Percentiles rank a stretch among this genome's conserved stretches.
phyloP scores from a whole-genome alignment of 2,797 vertebrate species.

The Rallus crepitans region DNA sequence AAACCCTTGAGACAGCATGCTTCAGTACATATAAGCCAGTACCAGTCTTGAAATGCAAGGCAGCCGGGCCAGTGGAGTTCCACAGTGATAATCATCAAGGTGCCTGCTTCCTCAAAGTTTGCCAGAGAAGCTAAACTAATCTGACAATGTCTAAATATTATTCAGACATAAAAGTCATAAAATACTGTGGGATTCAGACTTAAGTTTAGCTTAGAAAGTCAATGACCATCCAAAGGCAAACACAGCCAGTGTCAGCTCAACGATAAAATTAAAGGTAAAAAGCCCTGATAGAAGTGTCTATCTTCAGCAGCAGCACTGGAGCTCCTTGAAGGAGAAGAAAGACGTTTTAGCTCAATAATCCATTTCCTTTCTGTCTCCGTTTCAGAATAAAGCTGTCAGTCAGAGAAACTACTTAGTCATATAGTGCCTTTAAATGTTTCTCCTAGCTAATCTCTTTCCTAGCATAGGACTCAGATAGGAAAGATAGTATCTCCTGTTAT shows the following conservation, averaged over 20 bases:
- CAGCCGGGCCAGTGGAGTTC: background rate
- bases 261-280: background rate
- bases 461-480: background rate
- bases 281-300: accelerated
- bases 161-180: background rate
- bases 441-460: background rate
- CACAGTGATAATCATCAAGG: background rate
- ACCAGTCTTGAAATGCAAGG: background rate
- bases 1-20: background rate
- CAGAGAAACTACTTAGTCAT: constrained; percentile 5
- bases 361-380: constrained; percentile 25
- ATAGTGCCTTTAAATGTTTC: background rate
- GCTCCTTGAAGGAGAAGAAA: constrained; percentile 44
- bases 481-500: background rate
- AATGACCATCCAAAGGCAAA: background rate
- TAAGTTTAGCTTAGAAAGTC: background rate
- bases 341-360: constrained; percentile 43
- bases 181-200: background rate
- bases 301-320: background rate
- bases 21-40: background rate
- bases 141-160: background rate
- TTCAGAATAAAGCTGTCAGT: constrained; percentile 25
- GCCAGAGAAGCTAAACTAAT: background rate
- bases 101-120: background rate
- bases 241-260: background rate